A percentile compares a stretch with the other conserved stretches of the same genome.
Evolutionary conservation across 2,888 invertebrate species (phyloP).

Genomic region (Lagria hirta): DNA sequence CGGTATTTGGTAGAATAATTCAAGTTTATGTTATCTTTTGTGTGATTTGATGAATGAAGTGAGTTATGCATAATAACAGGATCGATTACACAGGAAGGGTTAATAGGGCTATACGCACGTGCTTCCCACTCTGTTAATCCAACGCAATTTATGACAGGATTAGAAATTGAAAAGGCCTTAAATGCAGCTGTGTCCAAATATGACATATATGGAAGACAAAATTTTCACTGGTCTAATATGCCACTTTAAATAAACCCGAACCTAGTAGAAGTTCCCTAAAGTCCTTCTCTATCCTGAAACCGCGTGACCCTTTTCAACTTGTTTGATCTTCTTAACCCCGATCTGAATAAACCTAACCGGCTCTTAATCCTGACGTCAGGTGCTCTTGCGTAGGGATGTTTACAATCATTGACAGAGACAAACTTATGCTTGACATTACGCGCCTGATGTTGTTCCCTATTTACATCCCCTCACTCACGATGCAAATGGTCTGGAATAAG

Average conservation of each 20-base stretch:
- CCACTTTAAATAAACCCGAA: constrained; percentile 15
- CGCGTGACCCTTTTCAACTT: constrained; percentile 21
- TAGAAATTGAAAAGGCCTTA: constrained; percentile 12
- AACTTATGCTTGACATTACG: constrained; percentile 15
- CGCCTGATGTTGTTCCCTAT: no score
- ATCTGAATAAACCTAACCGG: constrained; percentile 20
- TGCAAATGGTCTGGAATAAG: no score
- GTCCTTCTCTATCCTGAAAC: no score
- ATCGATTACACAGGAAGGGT: constrained; percentile 15
- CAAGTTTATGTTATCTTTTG: no score
- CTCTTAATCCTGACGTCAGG: constrained; percentile 16
- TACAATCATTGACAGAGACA: constrained; percentile 17
- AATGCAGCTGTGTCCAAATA: constrained; percentile 11
- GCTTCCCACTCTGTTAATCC: constrained; percentile 12
- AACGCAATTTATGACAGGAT: constrained; percentile 15
- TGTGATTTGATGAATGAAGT: constrained; percentile 15
- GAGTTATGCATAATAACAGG: constrained; percentile 20
- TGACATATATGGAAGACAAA: constrained; percentile 7
- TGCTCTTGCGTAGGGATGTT: constrained; percentile 1
- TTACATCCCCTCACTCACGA: no score
- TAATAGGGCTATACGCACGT: constrained; percentile 14
- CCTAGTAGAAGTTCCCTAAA: constrained; percentile 14
- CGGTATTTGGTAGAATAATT: no score
- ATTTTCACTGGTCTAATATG: constrained; percentile 14
- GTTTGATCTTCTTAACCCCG: constrained; percentile 24